Base-by-base conservation (phyloP, 1,140 invertebrate genomes). In the Ectropis grisescens region DNA sequence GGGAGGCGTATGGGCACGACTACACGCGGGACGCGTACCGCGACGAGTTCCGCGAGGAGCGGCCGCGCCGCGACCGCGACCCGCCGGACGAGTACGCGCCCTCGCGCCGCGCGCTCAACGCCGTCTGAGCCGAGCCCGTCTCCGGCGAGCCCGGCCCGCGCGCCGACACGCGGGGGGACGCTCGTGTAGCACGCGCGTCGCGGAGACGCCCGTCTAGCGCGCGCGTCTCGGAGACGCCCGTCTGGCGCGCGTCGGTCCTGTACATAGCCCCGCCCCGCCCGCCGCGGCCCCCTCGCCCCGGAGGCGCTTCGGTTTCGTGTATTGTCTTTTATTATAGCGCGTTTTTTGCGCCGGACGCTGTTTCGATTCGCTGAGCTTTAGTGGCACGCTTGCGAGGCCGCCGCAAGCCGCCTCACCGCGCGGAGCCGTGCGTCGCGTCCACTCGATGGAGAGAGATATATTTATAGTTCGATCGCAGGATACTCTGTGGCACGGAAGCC, bases 91-190 rank as follows among this genome's bases (percentile, higher is more conserved):
- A 81, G 40, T 68, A 79, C 56, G 80, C 68, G 11, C 60, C 76
- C 2, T 76, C 78, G 35, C 66, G 80, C 2, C 68, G 81, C 56
- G 80, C 78, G 43, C 68, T 81, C 28, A 79, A 80, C 62, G 78
- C 78, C 33, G 72, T 81, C 37, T 19, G 29, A 11, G 12, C 38
- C 34, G 3, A 13, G 16, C 16, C 15, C 29, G 26, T 9, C 36
- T 29, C 26, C 29, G 29, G 13, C 24, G 24, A 9, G 11, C 24
- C 22, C 12, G 32, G 32, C 14, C 15, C 31, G 29, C 12, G 15
- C 6, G 15, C 15, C 40, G 36, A 30, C 15, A 8, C 11, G 3
- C 16, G 16, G 3, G 16, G 16, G 8, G 16, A 19, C 16, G 16
- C 8, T 3, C 16, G 3, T 19, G 16, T 19, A 8, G 8, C 16